phyloP scores from a whole-genome alignment of 2,888 invertebrate genomes.

The Seira musarum region DNA sequence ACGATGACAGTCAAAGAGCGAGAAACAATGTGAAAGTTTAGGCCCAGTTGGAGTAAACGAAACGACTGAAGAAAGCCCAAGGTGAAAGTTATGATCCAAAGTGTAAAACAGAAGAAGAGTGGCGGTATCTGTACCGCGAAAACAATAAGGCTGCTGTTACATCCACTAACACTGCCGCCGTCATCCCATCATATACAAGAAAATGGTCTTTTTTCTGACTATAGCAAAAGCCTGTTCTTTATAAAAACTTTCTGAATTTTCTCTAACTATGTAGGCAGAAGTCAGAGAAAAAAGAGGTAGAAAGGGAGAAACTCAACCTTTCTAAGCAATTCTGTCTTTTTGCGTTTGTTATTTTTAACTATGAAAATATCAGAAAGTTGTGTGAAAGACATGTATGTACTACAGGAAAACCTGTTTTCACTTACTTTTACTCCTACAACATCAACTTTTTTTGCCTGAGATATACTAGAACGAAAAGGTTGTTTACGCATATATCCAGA shows the following conservation, averaged over 20 bases:
- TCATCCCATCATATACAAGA: constrained; percentile 16
- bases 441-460: not conserved
- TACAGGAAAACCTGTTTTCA: not conserved
- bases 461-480: not conserved
- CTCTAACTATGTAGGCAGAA: too few relatives aligned
- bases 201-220: not conserved
- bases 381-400: not conserved
- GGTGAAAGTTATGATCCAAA: constrained; percentile 53
- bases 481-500: too few relatives aligned
- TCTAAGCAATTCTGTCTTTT: not conserved
- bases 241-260: too few relatives aligned
- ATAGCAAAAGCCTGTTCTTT: too few relatives aligned
- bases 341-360: not conserved
- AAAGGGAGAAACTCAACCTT: too few relatives aligned
- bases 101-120: constrained; percentile 32
- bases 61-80: constrained; percentile 35
- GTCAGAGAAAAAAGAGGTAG: too few relatives aligned
- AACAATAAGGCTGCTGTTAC: constrained; percentile 11
- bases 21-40: constrained; percentile 49
- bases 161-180: constrained; percentile 19
- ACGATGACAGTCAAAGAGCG: constrained; percentile 50
- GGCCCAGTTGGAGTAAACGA: not conserved
- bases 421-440: not conserved
- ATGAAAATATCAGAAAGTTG: not conserved
- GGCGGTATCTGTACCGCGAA: constrained; percentile 23